Evolutionary conservation across 2,797 vertebrate species (phyloP), one percentile per base, ranked within the genome.

Genomic region (Helarctos malayanus): DNA sequence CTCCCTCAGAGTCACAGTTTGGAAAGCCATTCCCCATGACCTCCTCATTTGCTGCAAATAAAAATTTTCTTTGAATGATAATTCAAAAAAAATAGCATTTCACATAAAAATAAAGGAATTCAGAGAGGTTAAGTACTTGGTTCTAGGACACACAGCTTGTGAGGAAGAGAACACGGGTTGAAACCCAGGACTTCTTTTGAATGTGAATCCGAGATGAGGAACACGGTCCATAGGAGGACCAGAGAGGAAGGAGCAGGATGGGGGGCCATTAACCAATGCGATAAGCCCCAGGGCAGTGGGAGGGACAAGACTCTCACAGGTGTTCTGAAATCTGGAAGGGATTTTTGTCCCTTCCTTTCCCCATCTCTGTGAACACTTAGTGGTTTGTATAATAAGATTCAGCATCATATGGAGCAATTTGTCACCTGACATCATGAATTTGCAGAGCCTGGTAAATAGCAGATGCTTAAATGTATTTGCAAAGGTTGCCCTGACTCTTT

Each of bases 81-180:
- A 76, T 25, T 18, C 23, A 73, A 47, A 45, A 16, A 29, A 47
- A 47, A 21, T 35, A 35, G 71, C 9, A 18, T 78, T 93, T 92
- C 75, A 56, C 12, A 38, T 59, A 56, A 81, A 94, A 93, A 78
- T 57, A 87, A 94, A 86, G 32, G 57, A 49, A 75, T 59, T 76
- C 61, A 81, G 61, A 73, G 59, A 84, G 15, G 41, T 78, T 79
- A 69, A 86, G 19, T 19, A 7, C 25, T 86, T 95, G 25, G 2
- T 4, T 38, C 29, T 79, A 63, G 27, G 47, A 32, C n/a, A 83
- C 52, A 57, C 1, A 61, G 9, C 68, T 94, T 88, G 0, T n/a
- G 78, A 52, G 56, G 32, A 6, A 52, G 14, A 89, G 73, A 91
- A 15, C 11, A 14, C 10, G 27, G 29, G 54, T 1, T 54, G 21